Evolutionary conservation across 2,888 invertebrate species (phyloP).

Genomic region (Philonicus albiceps): DNA sequence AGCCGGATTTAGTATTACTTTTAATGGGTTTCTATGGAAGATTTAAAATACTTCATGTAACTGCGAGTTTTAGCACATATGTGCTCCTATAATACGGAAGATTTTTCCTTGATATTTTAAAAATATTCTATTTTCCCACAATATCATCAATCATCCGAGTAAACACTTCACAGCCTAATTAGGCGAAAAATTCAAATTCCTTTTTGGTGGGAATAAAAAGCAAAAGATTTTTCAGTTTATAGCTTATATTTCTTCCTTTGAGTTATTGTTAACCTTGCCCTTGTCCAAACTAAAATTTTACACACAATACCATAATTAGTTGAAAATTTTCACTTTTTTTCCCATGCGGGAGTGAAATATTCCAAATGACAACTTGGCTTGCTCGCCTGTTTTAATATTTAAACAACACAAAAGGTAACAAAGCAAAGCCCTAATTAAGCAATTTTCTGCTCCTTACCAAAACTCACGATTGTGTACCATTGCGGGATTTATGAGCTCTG

Average conservation of each 20-base stretch:
- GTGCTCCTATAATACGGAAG: background rate
- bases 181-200: background rate
- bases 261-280: background rate
- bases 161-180: background rate
- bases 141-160: background rate
- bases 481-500: background rate
- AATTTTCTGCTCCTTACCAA: background rate
- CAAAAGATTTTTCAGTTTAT: background rate
- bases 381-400: background rate
- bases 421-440: background rate
- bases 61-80: background rate
- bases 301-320: background rate
- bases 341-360: background rate
- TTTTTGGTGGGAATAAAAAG: background rate
- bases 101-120: background rate
- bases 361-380: background rate
- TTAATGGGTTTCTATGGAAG: background rate
- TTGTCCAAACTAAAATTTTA: background rate
- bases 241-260: background rate
- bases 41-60: background rate
- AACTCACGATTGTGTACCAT: background rate
- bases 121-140: background rate
- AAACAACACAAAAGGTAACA: background rate
- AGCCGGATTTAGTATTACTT: background rate
- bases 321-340: background rate